Evolutionary conservation across 1,140 invertebrate species (phyloP).

Genomic region (Wasmannia auropunctata): DNA sequence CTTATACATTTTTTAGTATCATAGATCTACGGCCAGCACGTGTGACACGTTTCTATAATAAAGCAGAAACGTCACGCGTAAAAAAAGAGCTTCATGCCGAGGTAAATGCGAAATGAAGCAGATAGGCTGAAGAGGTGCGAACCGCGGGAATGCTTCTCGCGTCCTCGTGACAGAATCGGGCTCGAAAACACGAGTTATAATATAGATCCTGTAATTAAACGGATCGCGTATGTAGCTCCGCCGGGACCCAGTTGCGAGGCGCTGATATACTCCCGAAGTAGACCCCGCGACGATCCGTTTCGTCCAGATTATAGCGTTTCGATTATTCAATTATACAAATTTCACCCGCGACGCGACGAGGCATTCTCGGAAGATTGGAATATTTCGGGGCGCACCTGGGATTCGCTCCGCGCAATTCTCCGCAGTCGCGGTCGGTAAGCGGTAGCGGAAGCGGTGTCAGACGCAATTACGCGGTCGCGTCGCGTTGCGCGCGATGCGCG

Average conservation of each 20-base stretch:
- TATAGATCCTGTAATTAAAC: not conserved
- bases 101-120: not conserved
- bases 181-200: not conserved
- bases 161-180: not conserved
- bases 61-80: not conserved
- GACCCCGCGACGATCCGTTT: not conserved
- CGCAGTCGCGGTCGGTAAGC: not conserved
- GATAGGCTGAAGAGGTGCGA: not conserved
- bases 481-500: too few species aligned
- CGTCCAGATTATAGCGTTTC: constrained; percentile 28
- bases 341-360: not conserved
- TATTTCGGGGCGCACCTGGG: constrained; percentile 1
- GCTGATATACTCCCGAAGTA: not conserved
- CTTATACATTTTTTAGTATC: not conserved
- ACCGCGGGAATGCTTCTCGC: not conserved
- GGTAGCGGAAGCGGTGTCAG: not conserved
- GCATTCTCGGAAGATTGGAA: not conserved
- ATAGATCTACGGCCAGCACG: not conserved
- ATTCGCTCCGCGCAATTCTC: not conserved
- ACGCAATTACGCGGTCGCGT: not conserved
- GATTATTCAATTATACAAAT: constrained; percentile 36
- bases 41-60: not conserved
- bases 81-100: not conserved
- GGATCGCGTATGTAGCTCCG: not conserved
- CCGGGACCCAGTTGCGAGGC: not conserved